A percentile compares a stretch with the other conserved stretches of the same genome.
phyloP scores from a whole-genome alignment of 2,113 vertebrate genomes.

The Calcarius ornatus region DNA sequence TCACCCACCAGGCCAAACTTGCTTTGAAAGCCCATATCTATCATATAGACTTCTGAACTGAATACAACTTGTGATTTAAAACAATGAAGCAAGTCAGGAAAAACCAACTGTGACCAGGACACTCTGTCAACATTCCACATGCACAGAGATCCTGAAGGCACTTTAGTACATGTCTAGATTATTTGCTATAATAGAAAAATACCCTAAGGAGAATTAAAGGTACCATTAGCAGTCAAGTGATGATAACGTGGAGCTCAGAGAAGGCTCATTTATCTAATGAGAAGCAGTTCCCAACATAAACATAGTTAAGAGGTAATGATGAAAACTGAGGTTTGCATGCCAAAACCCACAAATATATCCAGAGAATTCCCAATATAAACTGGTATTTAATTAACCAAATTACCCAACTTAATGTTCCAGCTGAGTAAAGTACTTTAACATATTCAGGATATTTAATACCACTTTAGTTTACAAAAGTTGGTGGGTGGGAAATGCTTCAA shows the following conservation, averaged over 20 bases:
- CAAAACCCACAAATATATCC: neutral
- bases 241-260: neutral
- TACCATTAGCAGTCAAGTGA: neutral
- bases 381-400: neutral
- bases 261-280: conserved; percentile 34
- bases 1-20: conserved; percentile 9
- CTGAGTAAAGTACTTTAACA: neutral
- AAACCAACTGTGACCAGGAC: neutral
- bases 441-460: neutral
- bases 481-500: neutral
- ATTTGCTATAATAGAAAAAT: neutral
- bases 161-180: neutral
- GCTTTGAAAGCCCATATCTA: neutral
- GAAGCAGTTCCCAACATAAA: conserved; percentile 10
- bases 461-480: neutral
- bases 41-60: neutral
- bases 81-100: neutral
- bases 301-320: neutral
- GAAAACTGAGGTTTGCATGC: neutral
- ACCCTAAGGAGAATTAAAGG: neutral
- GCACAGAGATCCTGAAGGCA: neutral
- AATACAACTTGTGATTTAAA: neutral
- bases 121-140: neutral
- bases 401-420: neutral
- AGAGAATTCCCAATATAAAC: neutral